Evolutionary conservation across 2,797 vertebrate species (phyloP).

Genomic region (Harpagifer antarcticus): DNA sequence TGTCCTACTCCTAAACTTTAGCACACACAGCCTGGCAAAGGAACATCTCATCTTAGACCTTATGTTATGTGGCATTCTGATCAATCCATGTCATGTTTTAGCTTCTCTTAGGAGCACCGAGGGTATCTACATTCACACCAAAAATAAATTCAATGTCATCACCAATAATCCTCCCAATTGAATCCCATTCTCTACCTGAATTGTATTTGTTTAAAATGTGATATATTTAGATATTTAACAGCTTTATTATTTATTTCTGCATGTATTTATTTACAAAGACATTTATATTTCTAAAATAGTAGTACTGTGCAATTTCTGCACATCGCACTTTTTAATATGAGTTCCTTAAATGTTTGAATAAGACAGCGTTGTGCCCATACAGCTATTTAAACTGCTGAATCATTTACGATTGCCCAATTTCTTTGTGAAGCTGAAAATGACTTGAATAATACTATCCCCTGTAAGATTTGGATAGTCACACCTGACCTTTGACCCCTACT

Average conservation of each 20-base stretch:
- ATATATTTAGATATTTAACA: slow-evolving; percentile 84
- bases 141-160: slow-evolving; percentile 41
- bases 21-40: slow-evolving; percentile 57
- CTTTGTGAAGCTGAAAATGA: slow-evolving; percentile 66
- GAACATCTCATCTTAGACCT: slow-evolving; percentile 53
- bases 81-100: slow-evolving; percentile 42
- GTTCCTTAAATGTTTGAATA: slow-evolving; percentile 76
- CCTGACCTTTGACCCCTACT: slow-evolving; percentile 39
- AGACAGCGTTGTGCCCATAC: slow-evolving; percentile 47
- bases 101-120: slow-evolving; percentile 55
- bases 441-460: slow-evolving; percentile 67
- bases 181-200: slow-evolving; percentile 63
- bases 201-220: slow-evolving; percentile 80
- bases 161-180: slow-evolving; percentile 51
- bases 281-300: slow-evolving; percentile 86
- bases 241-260: slow-evolving; percentile 84
- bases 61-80: slow-evolving; percentile 59
- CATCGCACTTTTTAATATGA: slow-evolving; percentile 86
- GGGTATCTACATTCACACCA: slow-evolving; percentile 50
- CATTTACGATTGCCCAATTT: slow-evolving; percentile 55
- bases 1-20: slow-evolving; percentile 41
- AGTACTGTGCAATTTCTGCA: slow-evolving; percentile 87
- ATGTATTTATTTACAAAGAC: slow-evolving; percentile 87
- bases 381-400: slow-evolving; percentile 42
- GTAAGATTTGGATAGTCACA: slow-evolving; percentile 40